Base-by-base conservation (phyloP, 2,888 invertebrate genomes). In the Helleia helle region DNA sequence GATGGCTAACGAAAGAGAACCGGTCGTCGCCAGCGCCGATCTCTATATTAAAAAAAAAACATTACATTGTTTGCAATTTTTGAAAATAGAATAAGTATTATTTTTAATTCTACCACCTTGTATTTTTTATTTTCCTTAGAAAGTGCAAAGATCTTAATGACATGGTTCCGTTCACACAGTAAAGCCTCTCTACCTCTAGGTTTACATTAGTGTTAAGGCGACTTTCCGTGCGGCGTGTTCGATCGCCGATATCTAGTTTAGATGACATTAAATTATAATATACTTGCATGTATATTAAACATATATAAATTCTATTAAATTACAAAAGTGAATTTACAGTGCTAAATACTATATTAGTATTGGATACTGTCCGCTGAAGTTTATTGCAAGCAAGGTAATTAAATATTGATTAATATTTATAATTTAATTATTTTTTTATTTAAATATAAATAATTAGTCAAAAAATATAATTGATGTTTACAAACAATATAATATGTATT, bases 151-250 rank as follows among this genome's bases (percentile, higher is more conserved):
- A 38, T 26, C 42, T 37, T 41, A 40, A 38, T 44, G 43, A 46
- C 42, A 43, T 31, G 41, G 37, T 39, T 34, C 40, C 41, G 46
- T 40, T 44, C 30, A 41, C 26, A 41, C 46, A 42, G 42, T 49
- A n/a, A n/a, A n/a, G n/a, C 47, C 46, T n/a, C n/a, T n/a, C n/a
- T n/a, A 50, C 43, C 43, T 44, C 38, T 31, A 38, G 42, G 31
- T 38, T 27, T 40, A 28, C 41, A 60, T 58, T 73, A 77, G 77
- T 77, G 70, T 67, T 68, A 48, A 52, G 60, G 56, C 63, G 67
- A 65, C 74, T 68, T 65, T 75, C 71, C 65, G 55, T 55, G 68
- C 64, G 72, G 72, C 67, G 69, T 61, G 67, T 62, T 48, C 55
- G 58, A 54, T 59, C 59, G 42, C 43, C 38, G 45, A 40, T 40